Base-by-base conservation (phyloP, 2,797 vertebrate species). In the Huso huso region DNA sequence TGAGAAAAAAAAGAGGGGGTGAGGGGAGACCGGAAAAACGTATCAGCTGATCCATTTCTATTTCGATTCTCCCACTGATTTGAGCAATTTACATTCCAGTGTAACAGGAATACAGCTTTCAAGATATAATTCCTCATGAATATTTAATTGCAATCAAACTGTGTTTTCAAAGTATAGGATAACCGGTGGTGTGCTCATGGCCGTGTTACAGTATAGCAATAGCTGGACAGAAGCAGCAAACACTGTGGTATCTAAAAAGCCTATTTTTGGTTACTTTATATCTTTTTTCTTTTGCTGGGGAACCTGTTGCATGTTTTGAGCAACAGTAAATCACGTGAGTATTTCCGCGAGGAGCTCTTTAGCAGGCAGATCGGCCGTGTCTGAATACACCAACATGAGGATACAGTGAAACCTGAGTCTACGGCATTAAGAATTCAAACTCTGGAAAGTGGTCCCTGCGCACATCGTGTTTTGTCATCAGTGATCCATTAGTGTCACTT, bases 251-350 rank as follows among this genome's bases (percentile, higher is more conserved):
- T 82, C 79, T 79, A 81, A 78, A 79, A 78, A 75, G 75, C 81
- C 71, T 50, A 12, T 74, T 77, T 73, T 84, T 71, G 72, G 86
- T 86, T 84, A 90, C 82, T 79, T 84, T 88, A 90, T 91, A 83
- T 86, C 70, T 18, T 53, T 49, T 59, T 67, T 63, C n/a, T 62
- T 0, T 8, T 50, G 67, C 62, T 15, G 75, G 76, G 81, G 82
- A 88, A 89, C 87, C 86, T 87, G 87, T 87, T 78, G 84, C 74
- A 73, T 77, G 69, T 75, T 74, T 76, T 73, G 79, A 80, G 85
- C 87, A 87, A 89, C 90, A 87, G 89, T 92, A 91, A 92, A 90
- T 89, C 88, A 90, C 82, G 79, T 91, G 89, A 90, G 78, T 79
- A 80, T 86, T 90, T 90, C 89, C 86, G 84, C 78, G 72, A 78